These are phyloP conservation scores for Desoria tigrina DNA, from an alignment of 2,888 invertebrate species.

Conservation along the genomic window DNA sequence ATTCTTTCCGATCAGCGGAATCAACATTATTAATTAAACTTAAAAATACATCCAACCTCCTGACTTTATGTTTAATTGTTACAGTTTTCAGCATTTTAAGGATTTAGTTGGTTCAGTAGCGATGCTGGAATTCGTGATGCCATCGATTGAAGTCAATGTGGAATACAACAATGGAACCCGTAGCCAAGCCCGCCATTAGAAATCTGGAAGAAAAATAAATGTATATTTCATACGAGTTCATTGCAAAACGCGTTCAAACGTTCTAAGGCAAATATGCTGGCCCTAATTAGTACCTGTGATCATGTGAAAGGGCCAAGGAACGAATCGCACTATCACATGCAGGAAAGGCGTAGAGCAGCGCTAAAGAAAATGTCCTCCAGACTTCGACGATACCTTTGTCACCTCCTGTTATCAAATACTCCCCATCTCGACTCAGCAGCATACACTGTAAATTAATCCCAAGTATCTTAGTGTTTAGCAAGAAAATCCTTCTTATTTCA, in stretches of 20 bases:
- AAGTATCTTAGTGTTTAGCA: slow-evolving; percentile 3
- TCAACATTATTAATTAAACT: too few relatives aligned
- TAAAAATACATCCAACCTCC: too few relatives aligned
- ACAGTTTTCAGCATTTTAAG: too few relatives aligned
- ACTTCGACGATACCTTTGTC: slow-evolving; percentile 97
- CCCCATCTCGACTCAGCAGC: slow-evolving; percentile 93
- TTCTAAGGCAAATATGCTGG: too few relatives aligned
- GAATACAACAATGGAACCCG: slow-evolving; percentile 97
- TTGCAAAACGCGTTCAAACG: too few relatives aligned
- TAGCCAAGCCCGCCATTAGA: slow-evolving; percentile 91
- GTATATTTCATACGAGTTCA: slow-evolving; percentile 11
- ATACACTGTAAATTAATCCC: slow-evolving; percentile 69
- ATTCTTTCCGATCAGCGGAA: too few relatives aligned
- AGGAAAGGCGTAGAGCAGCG: slow-evolving; percentile 95
- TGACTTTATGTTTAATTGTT: too few relatives aligned
- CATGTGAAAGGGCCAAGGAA: slow-evolving; percentile 93
- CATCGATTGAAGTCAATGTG: slow-evolving; percentile 99
- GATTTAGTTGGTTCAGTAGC: slow-evolving; percentile 64
- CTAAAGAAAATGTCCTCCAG: slow-evolving; percentile 95
- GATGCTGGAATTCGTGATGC: slow-evolving; percentile 95
- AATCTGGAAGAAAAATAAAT: slow-evolving; percentile 68
- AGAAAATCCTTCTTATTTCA: background rate
- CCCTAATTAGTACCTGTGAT: slow-evolving; percentile 97
- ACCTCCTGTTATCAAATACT: slow-evolving; percentile 96
- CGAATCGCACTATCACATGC: slow-evolving; percentile 93